Base-by-base conservation (phyloP, 2,113 vertebrate genomes). In the Rana temporaria region DNA sequence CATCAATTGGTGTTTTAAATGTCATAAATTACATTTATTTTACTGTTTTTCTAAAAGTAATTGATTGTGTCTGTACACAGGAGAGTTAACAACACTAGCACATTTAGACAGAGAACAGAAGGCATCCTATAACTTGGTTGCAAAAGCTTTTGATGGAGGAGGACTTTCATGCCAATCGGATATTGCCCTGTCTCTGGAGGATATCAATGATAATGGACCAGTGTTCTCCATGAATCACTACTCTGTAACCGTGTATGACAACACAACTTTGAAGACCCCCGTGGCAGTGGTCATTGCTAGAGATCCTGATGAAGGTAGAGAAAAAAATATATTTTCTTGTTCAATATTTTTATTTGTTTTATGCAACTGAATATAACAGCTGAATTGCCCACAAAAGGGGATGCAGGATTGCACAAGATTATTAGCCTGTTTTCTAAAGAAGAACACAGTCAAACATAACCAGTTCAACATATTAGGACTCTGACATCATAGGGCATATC, bases 81-180 rank as follows among this genome's bases (percentile, higher is more conserved):
- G 98, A 1, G 95, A 98, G 87, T 91, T 99, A 79, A 96, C 92
- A 86, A 97, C 96, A 0, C 81, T 94, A 57, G 90, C 89, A 3
- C 85, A 89, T 79, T 85, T 98, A 12, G 98, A 99, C 87, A 95
- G 96, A 0, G 98, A 99, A 85, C 87, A 56, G 84, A 93, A 94
- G 81, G 85, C 90, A 0, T 84, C 24, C 0, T 96, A 96, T 84
- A 93, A 92, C 79, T 89, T 99, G 19, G 92, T 95, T 20, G 96
- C 91, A 66, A 98, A 97, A 87, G 97, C 96, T 0, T 96, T 96
- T 0, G 98, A 99, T 0, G 98, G 98, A 0, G 97, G 98, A 0
- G 97, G 98, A 1, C 94, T 92, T 0, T 99, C 96, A 0, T 99
- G 98, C 84, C 97, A 99, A 89, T 93, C 93, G 0, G 96, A 97